Percentiles rank a stretch among this genome's conserved stretches.
phyloP scores from a whole-genome alignment of 2,888 invertebrate genomes.

The Aquatica leii region DNA sequence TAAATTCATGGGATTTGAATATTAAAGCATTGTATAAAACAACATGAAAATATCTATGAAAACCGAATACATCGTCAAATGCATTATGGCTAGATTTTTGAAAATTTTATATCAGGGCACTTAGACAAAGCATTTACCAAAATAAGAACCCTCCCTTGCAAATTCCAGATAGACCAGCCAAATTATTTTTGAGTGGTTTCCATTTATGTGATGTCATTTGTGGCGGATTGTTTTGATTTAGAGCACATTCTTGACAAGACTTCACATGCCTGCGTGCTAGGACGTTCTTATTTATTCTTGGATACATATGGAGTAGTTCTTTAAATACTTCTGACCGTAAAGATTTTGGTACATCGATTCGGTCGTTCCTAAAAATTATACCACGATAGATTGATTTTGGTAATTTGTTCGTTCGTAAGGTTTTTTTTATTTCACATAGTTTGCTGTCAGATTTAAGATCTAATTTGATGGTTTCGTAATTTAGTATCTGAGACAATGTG shows the following conservation, averaged over 20 bases:
- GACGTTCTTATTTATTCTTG: background rate
- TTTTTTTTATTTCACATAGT: no score
- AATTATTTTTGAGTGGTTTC: no score
- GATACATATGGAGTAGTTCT: background rate
- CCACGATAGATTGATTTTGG: background rate
- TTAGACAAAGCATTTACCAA: background rate
- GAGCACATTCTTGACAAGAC: background rate
- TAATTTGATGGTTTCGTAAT: no score
- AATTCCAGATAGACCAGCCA: no score
- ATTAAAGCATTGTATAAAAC: background rate
- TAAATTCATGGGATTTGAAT: background rate
- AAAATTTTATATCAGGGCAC: background rate
- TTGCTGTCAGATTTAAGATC: no score
- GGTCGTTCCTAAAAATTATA: background rate
- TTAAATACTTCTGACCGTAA: background rate
- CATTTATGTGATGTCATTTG: no score
- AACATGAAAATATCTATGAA: background rate
- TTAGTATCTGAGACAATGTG: no score
- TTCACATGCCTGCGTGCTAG: background rate
- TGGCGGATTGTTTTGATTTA: background rate
- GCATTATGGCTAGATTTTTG: background rate
- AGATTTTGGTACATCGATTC: background rate
- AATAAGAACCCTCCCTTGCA: no score
- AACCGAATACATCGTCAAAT: background rate
- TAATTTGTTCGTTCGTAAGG: no score